Evolutionary conservation across 2,797 vertebrate genomes (phyloP).

Genomic region (Emys orbicularis): DNA sequence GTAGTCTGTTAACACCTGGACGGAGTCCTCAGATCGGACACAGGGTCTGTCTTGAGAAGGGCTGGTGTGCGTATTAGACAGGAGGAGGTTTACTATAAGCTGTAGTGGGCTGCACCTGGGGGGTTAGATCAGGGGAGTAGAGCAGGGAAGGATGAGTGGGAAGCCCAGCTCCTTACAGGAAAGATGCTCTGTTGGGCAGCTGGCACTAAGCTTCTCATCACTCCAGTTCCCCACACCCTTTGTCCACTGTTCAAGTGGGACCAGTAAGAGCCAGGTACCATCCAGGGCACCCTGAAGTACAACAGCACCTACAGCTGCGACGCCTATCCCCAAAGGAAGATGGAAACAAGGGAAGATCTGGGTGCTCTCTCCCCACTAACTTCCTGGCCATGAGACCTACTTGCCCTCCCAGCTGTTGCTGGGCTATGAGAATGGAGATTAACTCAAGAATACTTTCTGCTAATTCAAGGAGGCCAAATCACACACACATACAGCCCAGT

Average conservation of each 20-base stretch:
- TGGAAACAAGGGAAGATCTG: not conserved
- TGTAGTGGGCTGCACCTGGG: not conserved
- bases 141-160: not conserved
- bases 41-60: not conserved
- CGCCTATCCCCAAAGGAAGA: not conserved
- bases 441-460: not conserved
- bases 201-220: not conserved
- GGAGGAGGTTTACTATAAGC: not conserved
- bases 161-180: not conserved
- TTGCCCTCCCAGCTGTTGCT: not conserved
- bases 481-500: not conserved
- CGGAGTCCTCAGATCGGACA: not conserved
- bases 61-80: not conserved
- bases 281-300: not conserved
- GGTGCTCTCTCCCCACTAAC: not conserved
- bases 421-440: not conserved
- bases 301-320: not conserved
- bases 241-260: not conserved
- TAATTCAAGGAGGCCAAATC: not conserved
- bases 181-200: not conserved
- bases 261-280: not conserved
- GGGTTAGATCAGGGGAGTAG: not conserved
- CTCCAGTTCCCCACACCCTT: not conserved
- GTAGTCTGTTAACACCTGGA: not conserved
- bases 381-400: not conserved